phyloP scores from a whole-genome alignment of 2,113 vertebrate species.

The Triplophysa siluroides region DNA sequence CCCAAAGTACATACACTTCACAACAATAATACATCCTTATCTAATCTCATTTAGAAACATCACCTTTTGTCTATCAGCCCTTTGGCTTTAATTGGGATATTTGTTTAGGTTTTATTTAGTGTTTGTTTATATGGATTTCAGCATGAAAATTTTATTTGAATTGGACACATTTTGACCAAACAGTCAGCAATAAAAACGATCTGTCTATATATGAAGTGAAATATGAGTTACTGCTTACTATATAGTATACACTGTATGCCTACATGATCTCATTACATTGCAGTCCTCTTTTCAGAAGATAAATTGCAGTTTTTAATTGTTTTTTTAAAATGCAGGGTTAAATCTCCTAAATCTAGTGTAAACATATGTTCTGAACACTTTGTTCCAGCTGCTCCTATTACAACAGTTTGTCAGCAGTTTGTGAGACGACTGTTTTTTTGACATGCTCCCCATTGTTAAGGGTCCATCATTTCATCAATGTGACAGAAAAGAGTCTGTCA shows the following conservation, averaged over 20 bases:
- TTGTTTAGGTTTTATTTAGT: neutral
- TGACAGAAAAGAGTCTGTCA: slow-evolving; percentile 67
- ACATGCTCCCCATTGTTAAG: slow-evolving; percentile 54
- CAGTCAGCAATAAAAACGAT: neutral
- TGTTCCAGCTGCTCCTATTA: slow-evolving; percentile 48
- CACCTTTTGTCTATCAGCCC: neutral
- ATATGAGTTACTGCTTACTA: neutral
- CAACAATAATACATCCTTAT: too few relatives aligned
- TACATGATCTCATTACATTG: too few relatives aligned
- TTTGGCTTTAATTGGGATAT: neutral
- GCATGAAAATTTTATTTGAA: neutral
- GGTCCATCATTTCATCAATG: slow-evolving; percentile 43
- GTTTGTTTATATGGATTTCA: neutral
- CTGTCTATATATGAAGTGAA: too few relatives aligned
- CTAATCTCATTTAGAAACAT: neutral
- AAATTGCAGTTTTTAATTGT: neutral
- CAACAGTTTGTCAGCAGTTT: slow-evolving; percentile 62
- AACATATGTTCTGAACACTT: slow-evolving; percentile 25
- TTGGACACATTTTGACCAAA: neutral
- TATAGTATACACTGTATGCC: neutral
- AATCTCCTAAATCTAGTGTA: neutral
- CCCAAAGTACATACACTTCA: neutral
- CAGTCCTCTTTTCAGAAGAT: neutral
- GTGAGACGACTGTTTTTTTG: slow-evolving; percentile 1
- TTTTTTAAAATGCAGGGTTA: neutral